Percentiles rank a stretch among this genome's conserved stretches.
phyloP scores from a whole-genome alignment of 2,888 invertebrate species.

The Aphelenchoides bicaudatus region DNA sequence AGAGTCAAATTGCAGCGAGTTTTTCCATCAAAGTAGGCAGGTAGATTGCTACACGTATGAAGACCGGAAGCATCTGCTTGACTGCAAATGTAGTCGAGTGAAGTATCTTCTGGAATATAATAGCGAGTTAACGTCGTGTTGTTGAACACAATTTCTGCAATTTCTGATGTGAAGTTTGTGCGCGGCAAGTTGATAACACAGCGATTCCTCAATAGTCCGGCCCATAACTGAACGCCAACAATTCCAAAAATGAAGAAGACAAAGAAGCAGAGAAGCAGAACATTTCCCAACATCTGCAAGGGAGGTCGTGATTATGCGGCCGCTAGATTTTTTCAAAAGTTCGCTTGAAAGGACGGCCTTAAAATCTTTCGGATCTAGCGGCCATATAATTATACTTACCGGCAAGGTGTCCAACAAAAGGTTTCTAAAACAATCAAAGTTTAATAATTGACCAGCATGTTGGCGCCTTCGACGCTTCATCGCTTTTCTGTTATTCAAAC shows the following conservation, averaged over 20 bases:
- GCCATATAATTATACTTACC: slow-evolving; percentile 61
- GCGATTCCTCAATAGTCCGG: slow-evolving; percentile 77
- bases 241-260: slow-evolving; percentile 99
- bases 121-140: slow-evolving; percentile 55
- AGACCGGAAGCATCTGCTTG: slow-evolving; percentile 85
- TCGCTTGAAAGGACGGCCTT: neutral
- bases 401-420: slow-evolving; percentile 93
- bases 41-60: slow-evolving; percentile 81
- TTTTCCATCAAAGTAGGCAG: slow-evolving; percentile 73
- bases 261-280: slow-evolving; percentile 91
- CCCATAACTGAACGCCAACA: slow-evolving; percentile 98
- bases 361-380: neutral
- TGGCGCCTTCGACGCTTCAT: too few relatives aligned
- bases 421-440: slow-evolving; percentile 76
- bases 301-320: too few relatives aligned
- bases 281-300: slow-evolving; percentile 85
- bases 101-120: slow-evolving; percentile 61
- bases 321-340: neutral
- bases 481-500: too few relatives aligned
- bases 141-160: slow-evolving; percentile 39
- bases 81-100: slow-evolving; percentile 92
- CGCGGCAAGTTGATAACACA: slow-evolving; percentile 56
- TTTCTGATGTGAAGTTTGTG: slow-evolving; percentile 40
- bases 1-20: slow-evolving; percentile 56
- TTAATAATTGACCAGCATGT: slow-evolving; percentile 12